phyloP scores from a whole-genome alignment of 2,888 invertebrate genomes.

The Zele albiditarsus region DNA sequence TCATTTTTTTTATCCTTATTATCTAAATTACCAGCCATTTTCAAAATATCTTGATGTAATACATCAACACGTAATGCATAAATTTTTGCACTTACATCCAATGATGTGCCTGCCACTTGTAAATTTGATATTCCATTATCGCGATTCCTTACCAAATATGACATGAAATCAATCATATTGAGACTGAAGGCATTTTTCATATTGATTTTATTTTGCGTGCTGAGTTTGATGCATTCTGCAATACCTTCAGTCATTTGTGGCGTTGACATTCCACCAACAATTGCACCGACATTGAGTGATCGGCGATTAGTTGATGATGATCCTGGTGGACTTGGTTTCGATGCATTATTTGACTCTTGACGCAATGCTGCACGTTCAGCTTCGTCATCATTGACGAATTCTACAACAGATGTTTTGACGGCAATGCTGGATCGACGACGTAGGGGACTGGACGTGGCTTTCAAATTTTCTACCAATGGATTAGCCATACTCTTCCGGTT shows the following conservation, averaged over 20 bases:
- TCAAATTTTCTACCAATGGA: neutral
- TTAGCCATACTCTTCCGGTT: slow-evolving; percentile 9
- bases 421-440: slow-evolving; percentile 47
- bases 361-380: slow-evolving; percentile 59
- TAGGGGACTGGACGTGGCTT: slow-evolving; percentile 45
- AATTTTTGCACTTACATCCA: slow-evolving; percentile 92
- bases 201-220: slow-evolving; percentile 80
- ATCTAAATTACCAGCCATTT: slow-evolving; percentile 82
- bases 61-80: slow-evolving; percentile 91
- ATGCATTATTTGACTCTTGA: slow-evolving; percentile 37
- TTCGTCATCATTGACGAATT: slow-evolving; percentile 64
- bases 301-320: slow-evolving; percentile 53
- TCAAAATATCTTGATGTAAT: slow-evolving; percentile 85
- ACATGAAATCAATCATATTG: slow-evolving; percentile 89
- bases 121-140: slow-evolving; percentile 82
- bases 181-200: slow-evolving; percentile 92
- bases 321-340: neutral
- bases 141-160: slow-evolving; percentile 82
- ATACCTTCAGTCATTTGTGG: slow-evolving; percentile 61
- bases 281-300: slow-evolving; percentile 56
- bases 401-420: neutral
- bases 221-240: slow-evolving; percentile 64
- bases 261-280: slow-evolving; percentile 55
- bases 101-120: slow-evolving; percentile 87
- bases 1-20: slow-evolving; percentile 70